Evolutionary conservation across 2,113 vertebrate genomes (phyloP).

Genomic region (Bubo bubo): DNA sequence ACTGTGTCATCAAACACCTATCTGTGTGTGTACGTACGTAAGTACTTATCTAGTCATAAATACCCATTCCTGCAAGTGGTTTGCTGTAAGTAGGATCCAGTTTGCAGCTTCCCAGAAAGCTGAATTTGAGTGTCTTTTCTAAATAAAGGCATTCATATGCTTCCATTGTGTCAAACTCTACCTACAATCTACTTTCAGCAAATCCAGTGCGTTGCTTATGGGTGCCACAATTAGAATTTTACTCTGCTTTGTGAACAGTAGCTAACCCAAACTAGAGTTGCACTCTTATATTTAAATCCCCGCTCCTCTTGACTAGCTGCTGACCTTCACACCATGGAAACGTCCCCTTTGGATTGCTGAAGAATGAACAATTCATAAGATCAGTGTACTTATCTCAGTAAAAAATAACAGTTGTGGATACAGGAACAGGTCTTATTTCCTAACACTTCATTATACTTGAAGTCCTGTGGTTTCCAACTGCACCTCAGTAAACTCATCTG

Average conservation of each 20-base stretch:
- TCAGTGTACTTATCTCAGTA: background rate
- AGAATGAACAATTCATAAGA: background rate
- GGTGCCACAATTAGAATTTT: background rate
- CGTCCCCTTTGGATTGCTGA: background rate
- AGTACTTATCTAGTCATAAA: background rate
- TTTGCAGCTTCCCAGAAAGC: background rate
- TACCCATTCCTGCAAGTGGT: background rate
- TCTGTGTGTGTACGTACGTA: fast-evolving
- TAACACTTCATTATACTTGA: background rate
- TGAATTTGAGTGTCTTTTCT: background rate
- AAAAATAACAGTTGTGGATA: background rate
- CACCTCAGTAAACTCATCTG: background rate
- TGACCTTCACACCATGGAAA: background rate
- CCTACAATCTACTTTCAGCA: background rate
- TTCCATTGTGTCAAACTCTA: background rate
- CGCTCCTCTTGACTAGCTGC: background rate
- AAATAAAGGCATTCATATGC: background rate
- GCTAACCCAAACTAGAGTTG: background rate
- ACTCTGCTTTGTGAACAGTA: background rate
- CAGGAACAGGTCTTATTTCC: background rate
- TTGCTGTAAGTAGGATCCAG: background rate
- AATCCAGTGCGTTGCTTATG: background rate
- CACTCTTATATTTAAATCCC: background rate
- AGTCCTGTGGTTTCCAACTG: background rate
- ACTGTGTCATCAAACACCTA: background rate